Base-by-base conservation (phyloP, 2,797 vertebrate species). In the Telmatherina bonti region DNA sequence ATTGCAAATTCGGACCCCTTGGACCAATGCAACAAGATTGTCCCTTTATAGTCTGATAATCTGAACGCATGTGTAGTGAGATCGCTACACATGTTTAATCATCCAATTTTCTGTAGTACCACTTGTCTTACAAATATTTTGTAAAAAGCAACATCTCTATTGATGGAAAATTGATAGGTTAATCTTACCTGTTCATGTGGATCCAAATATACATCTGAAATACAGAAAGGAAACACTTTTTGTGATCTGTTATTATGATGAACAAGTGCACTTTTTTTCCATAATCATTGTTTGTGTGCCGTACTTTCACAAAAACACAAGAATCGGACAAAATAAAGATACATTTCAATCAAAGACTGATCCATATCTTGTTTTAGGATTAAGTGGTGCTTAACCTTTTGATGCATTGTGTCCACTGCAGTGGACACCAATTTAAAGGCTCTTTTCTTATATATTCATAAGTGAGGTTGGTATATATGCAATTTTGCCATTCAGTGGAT, bases 171-270 rank as follows among this genome's bases (percentile, higher is more conserved):
- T 8, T 3, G 55, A 22, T 5, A 41, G 18, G 13, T 47, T 45
- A 8, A 41, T 66, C 85, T 90, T 66, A 94, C 94, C 89, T 88
- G 84, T 81, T 93, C 91, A 74, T 93, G 93, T 66, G 94, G 94
- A 82, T 95, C 93, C 89, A 95, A 63, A 76, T 95, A 95, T 20
- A 95, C 91, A 65, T 94, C 94, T 94, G 72, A 84, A 94, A 91
- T 16, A 10, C 3, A 82, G 26, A 81, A 54, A 77, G 36, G 62
- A 60, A 60, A 57, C 10, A 71, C 0, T 18, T 1, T 0, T 27
- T 31, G 15, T 63, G 29, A 76, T 41, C 8, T 18, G 27, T 18
- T 22, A 8, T 53, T 15, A 4, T 24, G 15, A 16, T 26, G 51
- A 16, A 29, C 41, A 7, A 43, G 18, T 43, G 16, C 18, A 20